These are phyloP conservation scores for Drosophila pseudoananassae DNA, from an alignment of 1,140 invertebrate species.

Conservation along the genomic window DNA sequence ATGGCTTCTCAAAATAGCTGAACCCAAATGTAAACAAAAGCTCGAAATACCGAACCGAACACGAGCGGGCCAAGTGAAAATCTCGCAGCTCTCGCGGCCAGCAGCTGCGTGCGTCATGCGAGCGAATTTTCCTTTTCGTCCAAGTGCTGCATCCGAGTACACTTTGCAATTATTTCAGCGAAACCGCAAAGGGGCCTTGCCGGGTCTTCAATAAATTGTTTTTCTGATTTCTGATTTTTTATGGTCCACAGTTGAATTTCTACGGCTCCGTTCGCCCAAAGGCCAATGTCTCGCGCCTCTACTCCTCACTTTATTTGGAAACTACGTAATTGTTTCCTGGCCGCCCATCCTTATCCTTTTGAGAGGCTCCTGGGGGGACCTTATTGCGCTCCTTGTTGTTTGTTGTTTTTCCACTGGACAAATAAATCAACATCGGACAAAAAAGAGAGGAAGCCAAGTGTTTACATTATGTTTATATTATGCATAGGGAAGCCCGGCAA, in stretches of 20 bases:
- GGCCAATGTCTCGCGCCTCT: conserved; percentile 1
- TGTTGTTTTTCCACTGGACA: conserved; percentile 37
- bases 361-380: neutral
- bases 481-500: conserved; percentile 63
- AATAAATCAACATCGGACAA: conserved; percentile 64
- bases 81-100: conserved; percentile 39
- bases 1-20: conserved; percentile 80
- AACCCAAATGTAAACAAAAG: conserved; percentile 79
- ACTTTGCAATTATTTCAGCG: conserved; percentile 75
- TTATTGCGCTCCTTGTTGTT: neutral
- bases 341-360: neutral
- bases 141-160: conserved; percentile 14
- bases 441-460: conserved; percentile 29
- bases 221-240: conserved; percentile 55
- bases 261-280: neutral
- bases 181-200: conserved; percentile 59
- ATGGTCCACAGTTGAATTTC: conserved; percentile 65
- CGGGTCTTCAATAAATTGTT: conserved; percentile 53
- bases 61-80: conserved; percentile 34
- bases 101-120: conserved; percentile 77
- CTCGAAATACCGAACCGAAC: conserved; percentile 48
- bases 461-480: conserved; percentile 64
- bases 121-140: conserved; percentile 63
- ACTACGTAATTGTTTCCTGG: conserved; percentile 25
- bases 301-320: conserved; percentile 1